phyloP scores from a whole-genome alignment of 2,113 vertebrate species.

The Stomatorhinus ivindoensis region DNA sequence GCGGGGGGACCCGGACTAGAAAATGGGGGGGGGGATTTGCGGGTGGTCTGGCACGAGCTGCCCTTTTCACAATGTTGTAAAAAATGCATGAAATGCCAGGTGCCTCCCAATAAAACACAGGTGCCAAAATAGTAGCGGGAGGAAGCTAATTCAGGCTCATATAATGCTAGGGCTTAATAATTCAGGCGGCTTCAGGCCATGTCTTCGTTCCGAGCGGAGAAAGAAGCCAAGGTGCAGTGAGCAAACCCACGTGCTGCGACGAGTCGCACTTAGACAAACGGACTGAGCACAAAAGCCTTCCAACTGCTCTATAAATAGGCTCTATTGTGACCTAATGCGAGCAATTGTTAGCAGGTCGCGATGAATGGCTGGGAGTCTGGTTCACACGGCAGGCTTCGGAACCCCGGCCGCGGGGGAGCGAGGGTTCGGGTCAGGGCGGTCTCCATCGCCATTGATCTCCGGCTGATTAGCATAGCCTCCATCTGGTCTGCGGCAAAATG shows the following conservation, averaged over 20 bases:
- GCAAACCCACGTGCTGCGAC: slow-evolving; percentile 12
- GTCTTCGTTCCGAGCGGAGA: slow-evolving; percentile 44
- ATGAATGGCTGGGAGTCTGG: slow-evolving; percentile 23
- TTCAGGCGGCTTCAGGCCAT: slow-evolving; percentile 39
- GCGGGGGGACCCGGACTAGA: neutral
- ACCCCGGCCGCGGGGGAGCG: slow-evolving; percentile 38
- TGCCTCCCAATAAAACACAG: slow-evolving; percentile 10
- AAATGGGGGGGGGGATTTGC: neutral
- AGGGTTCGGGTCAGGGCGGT: slow-evolving; percentile 48
- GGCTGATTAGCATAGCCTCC: slow-evolving; percentile 62
- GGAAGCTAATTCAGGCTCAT: slow-evolving; percentile 37
- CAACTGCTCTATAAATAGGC: slow-evolving; percentile 27
- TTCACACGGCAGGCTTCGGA: slow-evolving; percentile 43
- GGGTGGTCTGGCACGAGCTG: neutral
- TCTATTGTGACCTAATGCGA: slow-evolving; percentile 32
- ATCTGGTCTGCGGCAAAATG: slow-evolving; percentile 50
- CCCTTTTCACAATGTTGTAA: neutral
- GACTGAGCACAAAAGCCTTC: slow-evolving; percentile 25
- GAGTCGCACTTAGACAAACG: slow-evolving; percentile 25
- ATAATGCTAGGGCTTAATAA: slow-evolving; percentile 59
- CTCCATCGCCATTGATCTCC: slow-evolving; percentile 57
- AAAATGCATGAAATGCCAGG: slow-evolving; percentile 26
- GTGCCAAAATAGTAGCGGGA: slow-evolving; percentile 33
- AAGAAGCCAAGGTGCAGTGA: slow-evolving; percentile 1
- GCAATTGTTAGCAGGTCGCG: slow-evolving; percentile 24